phyloP scores from a whole-genome alignment of 2,888 invertebrate species.

The Steromphala cineraria region DNA sequence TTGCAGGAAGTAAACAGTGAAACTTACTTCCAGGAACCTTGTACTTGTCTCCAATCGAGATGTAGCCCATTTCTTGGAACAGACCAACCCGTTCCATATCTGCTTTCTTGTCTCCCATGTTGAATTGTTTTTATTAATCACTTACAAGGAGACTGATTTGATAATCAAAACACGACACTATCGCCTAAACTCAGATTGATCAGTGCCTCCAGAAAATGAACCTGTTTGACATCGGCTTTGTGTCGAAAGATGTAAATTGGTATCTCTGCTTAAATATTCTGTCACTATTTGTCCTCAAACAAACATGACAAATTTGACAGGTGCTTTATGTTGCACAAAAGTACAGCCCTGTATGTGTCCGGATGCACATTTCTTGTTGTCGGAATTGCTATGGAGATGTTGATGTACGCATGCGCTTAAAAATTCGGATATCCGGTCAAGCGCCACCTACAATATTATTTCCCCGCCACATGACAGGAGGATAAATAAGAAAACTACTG shows the following conservation, averaged over 20 bases:
- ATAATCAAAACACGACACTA: no score
- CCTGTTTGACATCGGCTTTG: no score
- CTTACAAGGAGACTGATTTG: no score
- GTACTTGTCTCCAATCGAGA: conserved; percentile 73
- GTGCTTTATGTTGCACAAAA: background rate
- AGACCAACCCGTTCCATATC: conserved; percentile 76
- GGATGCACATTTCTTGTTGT: conserved; percentile 45
- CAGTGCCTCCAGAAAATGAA: no score
- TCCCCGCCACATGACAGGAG: background rate
- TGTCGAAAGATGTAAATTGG: no score
- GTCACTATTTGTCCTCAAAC: background rate
- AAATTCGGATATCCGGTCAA: conserved; percentile 19
- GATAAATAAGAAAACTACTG: background rate
- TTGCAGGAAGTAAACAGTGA: background rate
- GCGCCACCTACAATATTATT: background rate
- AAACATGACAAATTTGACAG: conserved; percentile 1
- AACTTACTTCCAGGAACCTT: conserved; percentile 58
- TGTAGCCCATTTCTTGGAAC: conserved; percentile 75
- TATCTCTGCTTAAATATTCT: background rate
- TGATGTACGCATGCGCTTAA: conserved; percentile 26
- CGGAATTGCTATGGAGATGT: conserved; percentile 66
- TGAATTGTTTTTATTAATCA: conserved; percentile 25
- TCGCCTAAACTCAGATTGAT: no score
- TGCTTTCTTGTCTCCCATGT: conserved; percentile 66
- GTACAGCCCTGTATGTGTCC: no score